Conservation (phyloP, 2,888 invertebrate species). For the Mimumesa dahlbomi region DNA sequence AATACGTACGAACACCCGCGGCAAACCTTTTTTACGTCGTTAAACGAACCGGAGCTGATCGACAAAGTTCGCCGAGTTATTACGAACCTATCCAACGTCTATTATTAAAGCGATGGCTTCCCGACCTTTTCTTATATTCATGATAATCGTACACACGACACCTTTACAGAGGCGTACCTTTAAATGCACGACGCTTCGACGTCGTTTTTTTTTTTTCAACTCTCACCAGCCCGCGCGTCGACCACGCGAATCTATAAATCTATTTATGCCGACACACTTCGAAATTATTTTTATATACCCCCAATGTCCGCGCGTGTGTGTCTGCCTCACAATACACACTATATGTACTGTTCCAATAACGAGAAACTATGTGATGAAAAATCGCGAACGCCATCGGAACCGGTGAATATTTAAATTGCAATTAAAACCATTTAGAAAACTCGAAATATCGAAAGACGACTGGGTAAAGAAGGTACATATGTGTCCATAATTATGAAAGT, state of each 20-base stretch:
- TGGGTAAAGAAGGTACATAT: no score
- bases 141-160: constrained; percentile 17
- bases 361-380: no score
- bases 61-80: constrained; percentile 10
- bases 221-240: neutral
- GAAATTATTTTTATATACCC: neutral
- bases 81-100: constrained; percentile 1
- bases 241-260: neutral
- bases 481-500: no score
- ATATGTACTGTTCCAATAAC: no score
- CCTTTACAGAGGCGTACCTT: neutral
- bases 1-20: neutral
- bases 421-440: no score
- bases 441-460: no score
- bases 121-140: constrained; percentile 34
- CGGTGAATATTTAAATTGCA: no score
- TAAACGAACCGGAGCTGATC: neutral
- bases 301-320: no score
- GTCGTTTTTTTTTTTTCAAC: no score
- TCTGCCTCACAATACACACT: no score
- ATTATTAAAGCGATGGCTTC: constrained; percentile 26
- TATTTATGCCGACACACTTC: neutral
- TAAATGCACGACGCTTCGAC: neutral
- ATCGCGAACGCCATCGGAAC: no score
- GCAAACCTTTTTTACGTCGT: neutral